Evolutionary conservation across 2,113 vertebrate species (phyloP).

Genomic region (Colaptes auratus): DNA sequence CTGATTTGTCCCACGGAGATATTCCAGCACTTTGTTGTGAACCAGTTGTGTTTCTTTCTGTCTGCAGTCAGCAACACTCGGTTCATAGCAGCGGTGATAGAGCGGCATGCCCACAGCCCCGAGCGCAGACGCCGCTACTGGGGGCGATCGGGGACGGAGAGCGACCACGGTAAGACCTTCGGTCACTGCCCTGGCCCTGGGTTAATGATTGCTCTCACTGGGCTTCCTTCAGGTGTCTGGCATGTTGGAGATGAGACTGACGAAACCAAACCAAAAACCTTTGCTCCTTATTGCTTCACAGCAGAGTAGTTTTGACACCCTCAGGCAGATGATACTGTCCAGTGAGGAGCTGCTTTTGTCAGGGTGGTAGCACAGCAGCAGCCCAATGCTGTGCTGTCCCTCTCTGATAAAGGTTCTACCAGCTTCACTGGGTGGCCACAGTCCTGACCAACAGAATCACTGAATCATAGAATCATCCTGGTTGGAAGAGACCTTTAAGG

Average conservation of each 20-base stretch:
- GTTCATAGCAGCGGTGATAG: constrained; percentile 96
- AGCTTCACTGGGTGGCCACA: neutral
- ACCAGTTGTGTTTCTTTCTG: neutral
- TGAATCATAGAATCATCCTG: too few species aligned
- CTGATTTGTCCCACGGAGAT: neutral
- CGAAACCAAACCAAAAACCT: neutral
- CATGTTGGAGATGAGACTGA: neutral
- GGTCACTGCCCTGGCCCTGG: neutral
- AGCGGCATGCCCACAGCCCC: constrained; percentile 95
- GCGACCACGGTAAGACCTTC: constrained; percentile 90
- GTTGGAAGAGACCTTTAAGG: too few species aligned
- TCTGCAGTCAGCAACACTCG: constrained; percentile 93
- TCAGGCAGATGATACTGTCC: neutral
- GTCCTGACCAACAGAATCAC: neutral
- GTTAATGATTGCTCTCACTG: neutral
- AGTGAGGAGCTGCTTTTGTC: neutral
- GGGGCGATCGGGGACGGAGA: constrained; percentile 96
- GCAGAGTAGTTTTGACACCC: neutral
- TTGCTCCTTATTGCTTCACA: neutral
- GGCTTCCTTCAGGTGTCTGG: neutral
- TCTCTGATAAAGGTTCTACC: neutral
- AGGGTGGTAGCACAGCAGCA: neutral
- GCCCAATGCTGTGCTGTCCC: neutral
- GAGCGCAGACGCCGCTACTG: constrained; percentile 94
- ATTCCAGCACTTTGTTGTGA: neutral